These are phyloP conservation scores for Zoanthus gigantus DNA, from an alignment of 92 coral and sea anemone species.

Conservation along the genomic window DNA sequence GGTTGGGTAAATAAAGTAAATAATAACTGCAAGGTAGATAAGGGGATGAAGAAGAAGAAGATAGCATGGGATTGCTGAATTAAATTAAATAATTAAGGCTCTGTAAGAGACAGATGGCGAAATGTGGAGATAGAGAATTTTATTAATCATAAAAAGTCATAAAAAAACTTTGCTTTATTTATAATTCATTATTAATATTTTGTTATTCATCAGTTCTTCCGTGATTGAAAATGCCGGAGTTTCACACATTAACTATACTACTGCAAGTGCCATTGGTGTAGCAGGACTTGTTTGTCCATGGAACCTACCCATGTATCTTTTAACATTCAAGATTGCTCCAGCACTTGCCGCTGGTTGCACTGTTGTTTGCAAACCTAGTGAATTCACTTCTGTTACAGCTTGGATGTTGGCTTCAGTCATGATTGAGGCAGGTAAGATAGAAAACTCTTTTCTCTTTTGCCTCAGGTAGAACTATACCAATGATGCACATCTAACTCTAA, in stretches of 20 bases:
- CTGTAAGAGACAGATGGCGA: too few species aligned
- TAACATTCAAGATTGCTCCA: conserved; percentile 89
- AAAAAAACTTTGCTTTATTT: too few species aligned
- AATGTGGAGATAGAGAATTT: too few species aligned
- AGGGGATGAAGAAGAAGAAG: not conserved
- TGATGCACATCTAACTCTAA: not conserved
- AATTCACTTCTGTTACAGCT: conserved; percentile 91
- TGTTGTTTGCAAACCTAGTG: conserved; percentile 94
- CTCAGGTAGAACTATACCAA: not conserved
- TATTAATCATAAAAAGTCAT: too few species aligned
- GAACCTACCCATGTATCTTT: conserved; percentile 85
- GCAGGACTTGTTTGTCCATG: conserved; percentile 89
- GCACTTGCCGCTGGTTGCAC: conserved; percentile 89
- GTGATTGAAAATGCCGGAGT: conserved; percentile 68
- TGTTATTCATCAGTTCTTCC: conserved; percentile 53
- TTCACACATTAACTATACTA: conserved; percentile 64
- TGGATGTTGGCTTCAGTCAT: conserved; percentile 83
- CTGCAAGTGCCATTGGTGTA: conserved; percentile 75
- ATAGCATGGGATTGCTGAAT: not conserved
- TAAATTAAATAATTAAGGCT: too few species aligned
- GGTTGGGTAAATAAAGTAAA: not conserved
- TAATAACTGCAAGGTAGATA: not conserved
- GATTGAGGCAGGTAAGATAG: conserved; percentile 75
- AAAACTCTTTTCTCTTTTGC: not conserved
- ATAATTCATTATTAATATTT: too few species aligned